Conservation (phyloP, 2,888 invertebrate species). For the Eremobia ochroleuca region DNA sequence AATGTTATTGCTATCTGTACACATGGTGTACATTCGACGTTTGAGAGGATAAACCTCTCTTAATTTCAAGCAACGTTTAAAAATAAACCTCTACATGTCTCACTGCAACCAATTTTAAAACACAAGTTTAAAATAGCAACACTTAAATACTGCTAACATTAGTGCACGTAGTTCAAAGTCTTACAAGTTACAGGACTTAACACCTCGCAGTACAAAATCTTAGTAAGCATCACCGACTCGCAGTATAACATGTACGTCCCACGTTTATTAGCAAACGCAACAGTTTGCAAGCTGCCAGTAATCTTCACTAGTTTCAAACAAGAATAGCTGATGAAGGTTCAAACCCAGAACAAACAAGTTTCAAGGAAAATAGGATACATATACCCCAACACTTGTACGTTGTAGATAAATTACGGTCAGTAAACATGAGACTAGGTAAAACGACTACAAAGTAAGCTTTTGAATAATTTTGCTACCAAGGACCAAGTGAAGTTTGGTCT, state of each 20-base stretch:
- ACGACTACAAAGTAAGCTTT: slow-evolving; percentile 63
- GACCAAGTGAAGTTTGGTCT: slow-evolving; percentile 31
- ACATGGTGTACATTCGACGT: too few relatives aligned
- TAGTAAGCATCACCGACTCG: slow-evolving; percentile 7
- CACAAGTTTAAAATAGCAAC: not conserved
- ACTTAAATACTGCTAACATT: not conserved
- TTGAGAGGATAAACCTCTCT: too few relatives aligned
- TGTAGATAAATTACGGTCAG: slow-evolving; percentile 68
- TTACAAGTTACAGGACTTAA: not conserved
- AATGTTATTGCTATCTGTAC: too few relatives aligned
- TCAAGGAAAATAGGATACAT: slow-evolving; percentile 63
- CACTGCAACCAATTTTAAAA: not conserved
- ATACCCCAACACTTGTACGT: slow-evolving; percentile 55
- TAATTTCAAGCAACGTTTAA: too few relatives aligned
- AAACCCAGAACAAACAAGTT: slow-evolving; percentile 62
- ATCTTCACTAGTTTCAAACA: slow-evolving; percentile 60
- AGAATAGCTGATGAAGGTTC: slow-evolving; percentile 65
- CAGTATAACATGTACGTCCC: slow-evolving; percentile 13
- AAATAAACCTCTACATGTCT: too few relatives aligned
- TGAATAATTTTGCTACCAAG: slow-evolving; percentile 65
- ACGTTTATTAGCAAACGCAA: slow-evolving; percentile 59
- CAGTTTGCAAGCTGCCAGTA: slow-evolving; percentile 67
- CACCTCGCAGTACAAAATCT: slow-evolving; percentile 12
- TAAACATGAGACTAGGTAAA: slow-evolving; percentile 61
- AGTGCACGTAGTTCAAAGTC: slow-evolving; percentile 3